Evolutionary conservation across 2,797 vertebrate species (phyloP), one percentile per base, ranked within the genome.

Genomic region (Bucorvus abyssinicus): DNA sequence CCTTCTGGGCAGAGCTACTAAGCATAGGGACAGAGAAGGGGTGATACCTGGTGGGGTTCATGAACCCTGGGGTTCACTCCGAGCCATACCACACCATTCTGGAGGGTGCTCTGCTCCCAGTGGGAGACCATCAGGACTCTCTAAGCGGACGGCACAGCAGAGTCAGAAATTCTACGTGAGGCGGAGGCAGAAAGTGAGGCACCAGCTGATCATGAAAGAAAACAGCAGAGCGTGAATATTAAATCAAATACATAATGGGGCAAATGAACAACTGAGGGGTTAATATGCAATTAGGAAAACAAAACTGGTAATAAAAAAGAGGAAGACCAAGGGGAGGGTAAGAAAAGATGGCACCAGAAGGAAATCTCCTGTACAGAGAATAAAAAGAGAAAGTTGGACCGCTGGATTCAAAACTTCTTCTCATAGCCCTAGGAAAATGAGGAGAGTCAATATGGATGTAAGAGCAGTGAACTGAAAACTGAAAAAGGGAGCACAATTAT

Each of bases 121-220:
- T 6, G 0, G 21, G 23, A 57, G 22, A 53, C 49, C 47, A 36
- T 22, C 23, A 14, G 44, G 53, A 14, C 32, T n/a, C 32, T n/a
- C 14, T 29, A 36, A 59, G 29, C 1, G 0, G 36, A 32, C 0
- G 10, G 52, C 17, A 19, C 1, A 3, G 47, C 59, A 53, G 21
- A 44, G 23, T 34, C 49, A 71, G 63, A 63, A 47, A 34, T 0
- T 1, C 40, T 57, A 7, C 0, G 1, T 14, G 29, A 64, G 23
- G 42, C 0, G 0, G 36, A 32, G 38, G 34, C 38, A 78, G 64
- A 70, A 52, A 44, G 18, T 40, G 44, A 34, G 21, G 30, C 34
- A 61, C 7, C 1, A 1, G 15, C 61, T 50, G 50, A 36, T 61
- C 17, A 3, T 3, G 44, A 32, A 16, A 34, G 26, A 67, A 36